These are phyloP conservation scores for Trissoscelio sp. DNA, from an alignment of 2,888 invertebrate genomes.

Conservation along the genomic window DNA sequence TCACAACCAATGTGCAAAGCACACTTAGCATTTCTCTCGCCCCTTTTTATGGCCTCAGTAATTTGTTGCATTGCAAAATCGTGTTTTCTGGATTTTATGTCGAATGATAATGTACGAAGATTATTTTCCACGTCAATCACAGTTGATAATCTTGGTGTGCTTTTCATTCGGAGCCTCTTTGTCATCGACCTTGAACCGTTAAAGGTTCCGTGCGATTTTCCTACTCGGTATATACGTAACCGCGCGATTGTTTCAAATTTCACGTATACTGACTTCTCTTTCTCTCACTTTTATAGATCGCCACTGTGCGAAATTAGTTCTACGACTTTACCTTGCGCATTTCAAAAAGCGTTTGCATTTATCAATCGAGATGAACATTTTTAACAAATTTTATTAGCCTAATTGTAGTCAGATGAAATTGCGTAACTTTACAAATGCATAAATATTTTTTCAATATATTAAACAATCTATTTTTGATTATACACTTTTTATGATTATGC, in stretches of 20 bases:
- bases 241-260: constrained; percentile 60
- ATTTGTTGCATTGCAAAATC: constrained; percentile 41
- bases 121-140: constrained; percentile 49
- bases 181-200: constrained; percentile 66
- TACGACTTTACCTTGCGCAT: constrained; percentile 17
- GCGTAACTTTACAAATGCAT: too few relatives aligned
- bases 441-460: too few relatives aligned
- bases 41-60: constrained; percentile 36
- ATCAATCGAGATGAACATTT: too few relatives aligned
- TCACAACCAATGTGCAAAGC: not conserved
- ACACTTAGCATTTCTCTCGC: constrained; percentile 16
- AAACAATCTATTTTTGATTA: too few relatives aligned
- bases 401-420: not conserved
- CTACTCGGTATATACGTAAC: constrained; percentile 37
- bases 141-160: constrained; percentile 13
- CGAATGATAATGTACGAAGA: constrained; percentile 38
- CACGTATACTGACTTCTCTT: constrained; percentile 23
- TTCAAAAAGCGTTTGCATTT: constrained; percentile 26
- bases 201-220: constrained; percentile 47
- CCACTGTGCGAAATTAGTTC: constrained; percentile 9
- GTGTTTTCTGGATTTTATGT: constrained; percentile 18
- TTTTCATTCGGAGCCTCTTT: constrained; percentile 42
- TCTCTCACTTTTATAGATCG: constrained; percentile 34
- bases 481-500: too few relatives aligned
- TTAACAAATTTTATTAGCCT: constrained; percentile 9